phyloP scores from a whole-genome alignment of 2,113 vertebrate genomes.

The Nibea coibor region DNA sequence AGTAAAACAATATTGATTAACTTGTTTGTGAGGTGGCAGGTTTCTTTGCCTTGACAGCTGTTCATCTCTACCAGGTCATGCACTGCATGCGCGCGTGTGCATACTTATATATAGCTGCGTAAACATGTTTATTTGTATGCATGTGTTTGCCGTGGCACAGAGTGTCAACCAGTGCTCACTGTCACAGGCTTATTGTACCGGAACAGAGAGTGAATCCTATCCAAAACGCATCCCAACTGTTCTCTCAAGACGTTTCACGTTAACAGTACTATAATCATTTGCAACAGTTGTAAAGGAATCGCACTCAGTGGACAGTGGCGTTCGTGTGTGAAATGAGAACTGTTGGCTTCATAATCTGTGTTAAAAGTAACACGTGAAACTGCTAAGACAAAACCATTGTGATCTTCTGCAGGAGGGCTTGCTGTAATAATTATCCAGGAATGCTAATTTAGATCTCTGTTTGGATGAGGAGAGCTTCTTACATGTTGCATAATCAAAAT shows the following conservation, averaged over 20 bases:
- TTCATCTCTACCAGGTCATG: background rate
- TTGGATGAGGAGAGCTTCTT: background rate
- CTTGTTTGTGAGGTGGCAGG: background rate
- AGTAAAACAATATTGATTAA: background rate
- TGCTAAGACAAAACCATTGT: background rate
- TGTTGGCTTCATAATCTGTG: background rate
- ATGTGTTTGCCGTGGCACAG: conserved; percentile 1
- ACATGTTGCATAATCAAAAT: background rate
- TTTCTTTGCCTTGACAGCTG: background rate
- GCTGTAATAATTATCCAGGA: background rate
- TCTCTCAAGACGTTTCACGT: conserved; percentile 18
- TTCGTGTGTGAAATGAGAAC: conserved; percentile 42
- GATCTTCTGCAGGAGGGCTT: background rate
- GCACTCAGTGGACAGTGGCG: background rate
- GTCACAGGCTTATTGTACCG: background rate
- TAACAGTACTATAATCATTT: conserved; percentile 4
- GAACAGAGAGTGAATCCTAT: conserved; percentile 8
- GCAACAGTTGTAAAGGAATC: conserved; percentile 1
- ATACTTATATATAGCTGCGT: background rate
- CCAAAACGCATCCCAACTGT: background rate
- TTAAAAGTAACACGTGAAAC: conserved; percentile 26
- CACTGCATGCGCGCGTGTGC: background rate
- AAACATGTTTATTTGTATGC: background rate
- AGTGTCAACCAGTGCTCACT: background rate
- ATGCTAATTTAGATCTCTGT: background rate